A percentile compares a stretch with the other conserved stretches of the same genome.
Conservation (phyloP, 2,797 vertebrate species). For the Sebastes taczanowskii region DNA sequence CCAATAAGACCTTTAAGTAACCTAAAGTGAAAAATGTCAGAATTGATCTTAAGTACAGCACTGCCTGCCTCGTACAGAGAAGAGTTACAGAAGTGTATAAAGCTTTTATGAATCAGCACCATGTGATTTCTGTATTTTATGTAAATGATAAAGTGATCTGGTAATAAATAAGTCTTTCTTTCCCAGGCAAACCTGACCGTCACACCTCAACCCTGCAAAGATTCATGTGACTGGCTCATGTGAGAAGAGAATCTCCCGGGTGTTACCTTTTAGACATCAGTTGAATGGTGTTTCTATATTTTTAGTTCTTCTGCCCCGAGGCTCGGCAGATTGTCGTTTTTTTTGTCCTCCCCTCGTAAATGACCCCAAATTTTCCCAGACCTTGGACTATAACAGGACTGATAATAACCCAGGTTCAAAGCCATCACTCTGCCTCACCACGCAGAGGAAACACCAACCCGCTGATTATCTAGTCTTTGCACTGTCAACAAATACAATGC, state of each 20-base stretch:
- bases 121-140: neutral
- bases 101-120: neutral
- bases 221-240: slow-evolving; percentile 97
- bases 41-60: too few relatives aligned
- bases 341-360: slow-evolving; percentile 40
- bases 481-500: slow-evolving; percentile 83
- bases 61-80: neutral
- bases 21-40: too few relatives aligned
- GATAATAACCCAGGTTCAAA: slow-evolving; percentile 86
- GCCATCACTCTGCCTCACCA: slow-evolving; percentile 79
- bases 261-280: slow-evolving; percentile 94
- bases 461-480: slow-evolving; percentile 83
- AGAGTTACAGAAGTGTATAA: neutral
- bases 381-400: slow-evolving; percentile 82
- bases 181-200: slow-evolving; percentile 83
- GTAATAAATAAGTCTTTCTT: neutral
- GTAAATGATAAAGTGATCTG: neutral
- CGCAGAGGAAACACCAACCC: slow-evolving; percentile 77
- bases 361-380: slow-evolving; percentile 67
- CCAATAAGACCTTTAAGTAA: too few relatives aligned
- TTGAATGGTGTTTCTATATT: slow-evolving; percentile 96
- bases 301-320: slow-evolving; percentile 83
- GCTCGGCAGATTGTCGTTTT: slow-evolving; percentile 80
- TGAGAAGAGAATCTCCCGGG: slow-evolving; percentile 82
- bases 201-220: slow-evolving; percentile 86